Conservation (phyloP, 2,113 vertebrate genomes). For the Lycocorax pyrrhopterus region DNA sequence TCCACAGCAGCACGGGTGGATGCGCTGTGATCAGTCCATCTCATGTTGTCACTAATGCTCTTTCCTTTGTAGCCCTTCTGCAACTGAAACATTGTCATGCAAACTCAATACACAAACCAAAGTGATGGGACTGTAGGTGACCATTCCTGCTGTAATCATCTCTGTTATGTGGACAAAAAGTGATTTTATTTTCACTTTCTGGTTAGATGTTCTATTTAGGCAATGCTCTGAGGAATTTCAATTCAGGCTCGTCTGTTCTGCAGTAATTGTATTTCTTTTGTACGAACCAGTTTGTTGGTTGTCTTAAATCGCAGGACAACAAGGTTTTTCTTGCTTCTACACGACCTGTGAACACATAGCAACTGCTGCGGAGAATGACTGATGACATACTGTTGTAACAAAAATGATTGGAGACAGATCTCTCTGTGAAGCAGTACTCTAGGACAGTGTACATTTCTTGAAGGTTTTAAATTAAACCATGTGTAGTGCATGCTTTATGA, state of each 20-base stretch:
- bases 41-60: not conserved
- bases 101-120: not conserved
- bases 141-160: not conserved
- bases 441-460: not conserved
- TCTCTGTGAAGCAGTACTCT: not conserved
- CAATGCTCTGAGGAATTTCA: not conserved
- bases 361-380: not conserved
- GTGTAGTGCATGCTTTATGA: not conserved
- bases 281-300: not conserved
- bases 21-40: not conserved
- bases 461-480: not conserved
- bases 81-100: not conserved
- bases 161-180: not conserved
- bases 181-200: not conserved
- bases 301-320: not conserved
- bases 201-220: not conserved
- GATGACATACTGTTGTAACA: not conserved
- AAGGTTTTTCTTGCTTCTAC: not conserved
- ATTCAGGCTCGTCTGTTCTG: not conserved
- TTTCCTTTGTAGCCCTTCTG: not conserved
- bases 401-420: not conserved
- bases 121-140: not conserved
- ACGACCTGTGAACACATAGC: not conserved
- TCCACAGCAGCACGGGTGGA: too few species aligned
- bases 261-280: not conserved